Evolutionary conservation across 2,888 invertebrate species (phyloP).

Genomic region (Luperina testacea): DNA sequence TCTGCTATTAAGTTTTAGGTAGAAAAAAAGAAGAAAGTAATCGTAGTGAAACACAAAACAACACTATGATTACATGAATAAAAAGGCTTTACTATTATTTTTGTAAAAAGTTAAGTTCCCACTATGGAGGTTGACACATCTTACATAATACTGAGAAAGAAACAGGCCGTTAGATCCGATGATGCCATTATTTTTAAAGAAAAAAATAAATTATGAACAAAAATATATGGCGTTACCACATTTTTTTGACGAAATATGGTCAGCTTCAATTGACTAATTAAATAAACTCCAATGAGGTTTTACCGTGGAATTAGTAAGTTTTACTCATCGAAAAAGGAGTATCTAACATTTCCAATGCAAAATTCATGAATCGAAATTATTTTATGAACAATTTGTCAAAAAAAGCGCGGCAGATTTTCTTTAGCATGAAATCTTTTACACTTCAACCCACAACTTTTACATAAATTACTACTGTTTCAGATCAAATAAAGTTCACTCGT

Average conservation of each 20-base stretch:
- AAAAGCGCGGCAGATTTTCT: background rate
- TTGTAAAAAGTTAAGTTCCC: background rate
- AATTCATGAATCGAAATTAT: background rate
- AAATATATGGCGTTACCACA: background rate
- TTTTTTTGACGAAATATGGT: slow-evolving; percentile 5
- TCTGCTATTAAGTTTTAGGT: too few relatives aligned
- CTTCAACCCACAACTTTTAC: background rate
- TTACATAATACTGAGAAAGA: background rate
- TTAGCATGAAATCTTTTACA: background rate
- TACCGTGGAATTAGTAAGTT: background rate
- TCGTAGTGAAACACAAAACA: background rate
- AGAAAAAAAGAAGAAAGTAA: background rate
- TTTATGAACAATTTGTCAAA: background rate
- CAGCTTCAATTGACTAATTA: background rate
- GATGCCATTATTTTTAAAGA: background rate
- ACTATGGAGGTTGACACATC: background rate
- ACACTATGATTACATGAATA: background rate
- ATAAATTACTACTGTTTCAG: slow-evolving; percentile 63
- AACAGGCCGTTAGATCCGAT: background rate
- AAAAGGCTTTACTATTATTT: background rate
- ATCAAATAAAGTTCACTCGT: slow-evolving; percentile 73
- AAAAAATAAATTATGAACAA: slow-evolving; percentile 13
- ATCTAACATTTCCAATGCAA: background rate
- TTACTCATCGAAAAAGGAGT: background rate
- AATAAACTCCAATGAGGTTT: background rate